Conservation (phyloP, 2,113 vertebrate species). For the Arvicanthis niloticus region DNA sequence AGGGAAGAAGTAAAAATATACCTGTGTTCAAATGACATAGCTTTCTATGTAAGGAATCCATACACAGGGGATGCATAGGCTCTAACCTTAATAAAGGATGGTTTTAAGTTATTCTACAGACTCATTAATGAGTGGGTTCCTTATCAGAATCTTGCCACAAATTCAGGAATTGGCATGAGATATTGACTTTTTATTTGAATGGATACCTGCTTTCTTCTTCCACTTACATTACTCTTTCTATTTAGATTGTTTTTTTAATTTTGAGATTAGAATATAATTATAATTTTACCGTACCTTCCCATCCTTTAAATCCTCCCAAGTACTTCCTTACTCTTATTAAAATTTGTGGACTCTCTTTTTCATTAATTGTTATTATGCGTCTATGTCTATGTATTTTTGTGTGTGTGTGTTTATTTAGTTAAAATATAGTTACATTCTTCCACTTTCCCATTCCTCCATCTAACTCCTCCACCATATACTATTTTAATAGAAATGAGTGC, state of each 20-base stretch:
- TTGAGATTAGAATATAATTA: not conserved
- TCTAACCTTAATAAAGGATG: not conserved
- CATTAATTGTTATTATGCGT: not conserved
- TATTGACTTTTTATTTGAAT: not conserved
- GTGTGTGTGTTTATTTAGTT: not conserved
- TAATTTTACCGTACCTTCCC: not conserved
- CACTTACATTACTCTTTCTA: not conserved
- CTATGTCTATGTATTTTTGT: not conserved
- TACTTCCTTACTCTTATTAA: not conserved
- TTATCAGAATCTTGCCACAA: not conserved
- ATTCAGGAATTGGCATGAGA: not conserved
- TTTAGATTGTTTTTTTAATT: too few relatives aligned
- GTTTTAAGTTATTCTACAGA: not conserved
- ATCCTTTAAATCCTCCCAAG: not conserved
- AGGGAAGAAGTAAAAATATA: not conserved
- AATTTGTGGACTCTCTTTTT: not conserved
- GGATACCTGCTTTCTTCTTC: not conserved
- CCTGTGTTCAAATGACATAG: not conserved
- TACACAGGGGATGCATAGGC: not conserved
- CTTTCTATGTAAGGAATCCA: not conserved
- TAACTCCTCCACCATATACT: too few relatives aligned
- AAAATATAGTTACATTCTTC: not conserved
- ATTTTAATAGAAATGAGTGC: not conserved
- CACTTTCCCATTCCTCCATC: not conserved
- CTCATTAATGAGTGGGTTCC: not conserved